These are phyloP conservation scores for Philypnodon macrostomus DNA, from an alignment of 2,797 vertebrate species.

Conservation along the genomic window DNA sequence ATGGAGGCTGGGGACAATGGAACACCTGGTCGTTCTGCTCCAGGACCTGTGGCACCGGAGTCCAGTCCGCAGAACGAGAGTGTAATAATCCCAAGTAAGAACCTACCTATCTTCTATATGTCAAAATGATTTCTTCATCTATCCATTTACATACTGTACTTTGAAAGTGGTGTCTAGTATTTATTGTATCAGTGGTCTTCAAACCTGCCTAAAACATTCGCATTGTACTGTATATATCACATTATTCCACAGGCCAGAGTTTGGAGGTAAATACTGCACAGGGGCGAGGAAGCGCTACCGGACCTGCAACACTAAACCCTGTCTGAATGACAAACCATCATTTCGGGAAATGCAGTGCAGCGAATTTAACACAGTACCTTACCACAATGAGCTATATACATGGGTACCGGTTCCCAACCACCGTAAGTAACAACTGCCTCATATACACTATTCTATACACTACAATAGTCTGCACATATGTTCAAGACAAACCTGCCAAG, in stretches of 20 bases:
- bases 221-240: neutral
- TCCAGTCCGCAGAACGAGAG: constrained; percentile 88
- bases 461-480: neutral
- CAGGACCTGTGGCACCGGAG: constrained; percentile 90
- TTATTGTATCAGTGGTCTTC: neutral
- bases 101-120: too few species aligned
- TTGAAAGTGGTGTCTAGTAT: too few species aligned
- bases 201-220: too few species aligned
- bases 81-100: constrained; percentile 92
- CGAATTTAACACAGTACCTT: constrained; percentile 93
- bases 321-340: constrained; percentile 73
- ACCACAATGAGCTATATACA: constrained; percentile 89
- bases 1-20: constrained; percentile 91
- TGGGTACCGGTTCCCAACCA: constrained; percentile 87
- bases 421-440: constrained; percentile 65
- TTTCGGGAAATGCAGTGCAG: constrained; percentile 98
- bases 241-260: constrained; percentile 82
- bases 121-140: too few species aligned
- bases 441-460: too few species aligned
- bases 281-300: constrained; percentile 93
- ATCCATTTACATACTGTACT: too few species aligned
- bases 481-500: too few species aligned
- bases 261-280: constrained; percentile 93
- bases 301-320: constrained; percentile 86
- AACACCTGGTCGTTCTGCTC: constrained; percentile 92